These are phyloP conservation scores for Sesamia inferens DNA, from an alignment of 2,888 invertebrate species.

Conservation along the genomic window DNA sequence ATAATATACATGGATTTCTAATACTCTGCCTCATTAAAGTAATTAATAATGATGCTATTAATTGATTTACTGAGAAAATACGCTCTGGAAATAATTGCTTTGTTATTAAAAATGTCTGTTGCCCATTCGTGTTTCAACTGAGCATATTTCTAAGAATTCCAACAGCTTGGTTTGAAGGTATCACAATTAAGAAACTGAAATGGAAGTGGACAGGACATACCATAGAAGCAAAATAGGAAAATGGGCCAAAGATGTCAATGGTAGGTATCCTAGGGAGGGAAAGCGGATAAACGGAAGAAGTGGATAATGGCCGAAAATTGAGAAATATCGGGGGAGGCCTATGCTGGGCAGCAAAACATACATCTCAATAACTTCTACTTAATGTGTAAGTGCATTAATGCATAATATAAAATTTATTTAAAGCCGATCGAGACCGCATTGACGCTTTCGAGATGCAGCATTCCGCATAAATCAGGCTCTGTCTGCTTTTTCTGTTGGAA, in stretches of 20 bases:
- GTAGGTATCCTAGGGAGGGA: not conserved
- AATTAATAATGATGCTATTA: slow-evolving; percentile 10
- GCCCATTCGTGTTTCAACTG: not conserved
- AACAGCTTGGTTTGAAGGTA: not conserved
- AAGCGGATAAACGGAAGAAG: not conserved
- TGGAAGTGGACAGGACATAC: not conserved
- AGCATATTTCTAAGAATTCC: not conserved
- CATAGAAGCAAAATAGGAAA: not conserved
- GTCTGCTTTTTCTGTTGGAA: no score
- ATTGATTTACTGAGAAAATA: slow-evolving; percentile 9
- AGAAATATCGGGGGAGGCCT: no score
- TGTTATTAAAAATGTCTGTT: slow-evolving; percentile 5
- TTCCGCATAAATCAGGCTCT: no score
- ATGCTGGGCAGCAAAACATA: no score
- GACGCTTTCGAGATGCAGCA: no score
- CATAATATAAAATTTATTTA: no score
- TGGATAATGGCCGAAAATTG: no score
- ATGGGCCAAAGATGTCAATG: not conserved
- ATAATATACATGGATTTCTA: not conserved
- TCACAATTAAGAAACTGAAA: not conserved
- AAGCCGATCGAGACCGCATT: no score
- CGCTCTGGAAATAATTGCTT: slow-evolving; percentile 13
- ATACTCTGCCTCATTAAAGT: not conserved
- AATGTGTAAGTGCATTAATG: no score
- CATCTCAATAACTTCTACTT: no score